Evolutionary conservation across 2,888 invertebrate genomes (phyloP).

Genomic region (Rhamphomyia laevipes): DNA sequence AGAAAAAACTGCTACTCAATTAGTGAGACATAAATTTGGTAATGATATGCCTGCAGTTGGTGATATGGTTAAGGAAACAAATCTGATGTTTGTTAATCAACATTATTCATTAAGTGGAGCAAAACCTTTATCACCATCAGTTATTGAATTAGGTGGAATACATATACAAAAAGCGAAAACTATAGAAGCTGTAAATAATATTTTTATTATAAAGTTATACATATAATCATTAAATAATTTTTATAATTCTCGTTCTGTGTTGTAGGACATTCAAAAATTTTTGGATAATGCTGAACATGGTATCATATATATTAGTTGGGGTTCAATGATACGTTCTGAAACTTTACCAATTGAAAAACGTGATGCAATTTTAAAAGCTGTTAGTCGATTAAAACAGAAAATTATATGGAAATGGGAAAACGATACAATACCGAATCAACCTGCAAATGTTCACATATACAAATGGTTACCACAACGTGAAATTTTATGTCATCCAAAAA

Average conservation of each 20-base stretch:
- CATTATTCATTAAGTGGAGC: slow-evolving; percentile 43
- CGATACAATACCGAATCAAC: slow-evolving; percentile 44
- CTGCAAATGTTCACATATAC: slow-evolving; percentile 48
- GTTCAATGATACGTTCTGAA: slow-evolving; percentile 53
- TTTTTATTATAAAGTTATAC: background rate
- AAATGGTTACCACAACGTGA: slow-evolving; percentile 65
- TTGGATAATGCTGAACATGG: slow-evolving; percentile 49
- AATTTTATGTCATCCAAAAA: slow-evolving; percentile 60
- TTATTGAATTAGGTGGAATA: slow-evolving; percentile 45
- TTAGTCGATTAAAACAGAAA: slow-evolving; percentile 44
- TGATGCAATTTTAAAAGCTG: slow-evolving; percentile 44
- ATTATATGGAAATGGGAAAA: slow-evolving; percentile 64
- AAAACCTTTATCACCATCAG: slow-evolving; percentile 37
- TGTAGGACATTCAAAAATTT: slow-evolving; percentile 43
- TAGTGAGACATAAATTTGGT: slow-evolving; percentile 33
- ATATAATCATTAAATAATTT: background rate
- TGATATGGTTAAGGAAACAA: slow-evolving; percentile 35
- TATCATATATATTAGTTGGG: slow-evolving; percentile 58
- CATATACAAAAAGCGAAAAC: slow-evolving; percentile 30
- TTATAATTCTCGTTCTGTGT: too few relatives aligned
- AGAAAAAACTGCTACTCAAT: slow-evolving; percentile 23
- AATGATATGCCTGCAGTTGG: slow-evolving; percentile 38
- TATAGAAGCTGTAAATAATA: background rate
- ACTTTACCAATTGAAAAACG: slow-evolving; percentile 45
- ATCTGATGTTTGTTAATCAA: slow-evolving; percentile 41